Percentiles rank a stretch among this genome's conserved stretches.
phyloP scores from a whole-genome alignment of 2,888 invertebrate genomes.

The Sminthurides aquaticus region DNA sequence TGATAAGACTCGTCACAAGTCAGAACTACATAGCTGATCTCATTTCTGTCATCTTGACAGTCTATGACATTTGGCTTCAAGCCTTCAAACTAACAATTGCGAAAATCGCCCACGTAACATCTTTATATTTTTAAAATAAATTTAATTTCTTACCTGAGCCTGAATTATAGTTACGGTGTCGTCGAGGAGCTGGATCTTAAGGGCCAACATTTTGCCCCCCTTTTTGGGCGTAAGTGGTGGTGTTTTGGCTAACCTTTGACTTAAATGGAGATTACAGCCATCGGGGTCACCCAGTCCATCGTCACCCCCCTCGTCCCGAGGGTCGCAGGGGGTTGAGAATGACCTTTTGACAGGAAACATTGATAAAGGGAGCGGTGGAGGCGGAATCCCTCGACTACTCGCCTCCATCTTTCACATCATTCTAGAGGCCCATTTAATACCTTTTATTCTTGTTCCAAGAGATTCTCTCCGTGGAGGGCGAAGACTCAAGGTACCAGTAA shows the following conservation, averaged over 20 bases:
- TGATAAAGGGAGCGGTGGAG: conserved; percentile 15
- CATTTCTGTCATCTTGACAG: neutral
- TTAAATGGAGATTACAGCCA: conserved; percentile 14
- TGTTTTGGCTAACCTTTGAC: conserved; percentile 23
- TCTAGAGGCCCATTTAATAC: neutral
- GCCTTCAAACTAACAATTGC: too few relatives aligned
- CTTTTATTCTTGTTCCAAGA: neutral
- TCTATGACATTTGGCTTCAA: neutral
- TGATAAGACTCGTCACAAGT: too few relatives aligned
- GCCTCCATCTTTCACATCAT: conserved; percentile 14
- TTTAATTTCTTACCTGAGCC: conserved; percentile 33
- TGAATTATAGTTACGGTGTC: conserved; percentile 39
- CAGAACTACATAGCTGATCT: too few relatives aligned
- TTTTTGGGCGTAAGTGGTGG: conserved; percentile 26
- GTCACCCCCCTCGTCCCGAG: conserved; percentile 8
- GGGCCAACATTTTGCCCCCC: conserved; percentile 33
- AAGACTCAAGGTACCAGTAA: neutral
- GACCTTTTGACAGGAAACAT: conserved; percentile 25
- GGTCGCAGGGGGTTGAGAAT: conserved; percentile 29
- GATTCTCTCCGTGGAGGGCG: neutral
- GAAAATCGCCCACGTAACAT: too few relatives aligned
- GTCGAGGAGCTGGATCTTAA: conserved; percentile 36
- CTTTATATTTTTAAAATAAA: too few relatives aligned
- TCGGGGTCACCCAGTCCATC: conserved; percentile 8
- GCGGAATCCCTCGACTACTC: conserved; percentile 16